phyloP scores from a whole-genome alignment of 2,113 vertebrate genomes.

The Megaptera novaeangliae region DNA sequence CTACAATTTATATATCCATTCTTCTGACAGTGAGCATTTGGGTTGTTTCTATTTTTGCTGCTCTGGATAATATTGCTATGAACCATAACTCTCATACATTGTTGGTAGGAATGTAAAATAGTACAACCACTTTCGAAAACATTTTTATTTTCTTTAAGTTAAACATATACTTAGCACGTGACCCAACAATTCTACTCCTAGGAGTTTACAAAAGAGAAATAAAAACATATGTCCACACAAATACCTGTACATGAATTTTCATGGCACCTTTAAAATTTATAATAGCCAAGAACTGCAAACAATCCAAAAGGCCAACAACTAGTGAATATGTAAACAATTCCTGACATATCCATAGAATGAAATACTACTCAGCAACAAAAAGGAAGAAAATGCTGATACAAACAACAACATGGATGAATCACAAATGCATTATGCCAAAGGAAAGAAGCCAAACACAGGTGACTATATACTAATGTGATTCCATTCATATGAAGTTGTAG shows the following conservation, averaged over 20 bases:
- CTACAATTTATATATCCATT: background rate
- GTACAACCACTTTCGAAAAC: background rate
- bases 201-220: conserved; percentile 4
- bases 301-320: background rate
- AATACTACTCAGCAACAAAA: background rate
- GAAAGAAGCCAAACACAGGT: background rate
- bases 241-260: background rate
- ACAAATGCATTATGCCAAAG: background rate
- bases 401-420: background rate
- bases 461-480: background rate
- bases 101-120: background rate
- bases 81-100: background rate
- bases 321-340: background rate
- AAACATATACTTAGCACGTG: background rate
- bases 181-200: background rate
- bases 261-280: background rate
- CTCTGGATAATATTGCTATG: conserved; percentile 5
- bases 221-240: background rate
- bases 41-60: conserved; percentile 14
- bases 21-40: background rate
- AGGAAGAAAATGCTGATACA: background rate
- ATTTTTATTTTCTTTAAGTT: background rate
- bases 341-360: background rate
- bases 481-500: background rate
- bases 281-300: background rate